Conservation (phyloP, 1,140 invertebrate species). For the Samia ricini region DNA sequence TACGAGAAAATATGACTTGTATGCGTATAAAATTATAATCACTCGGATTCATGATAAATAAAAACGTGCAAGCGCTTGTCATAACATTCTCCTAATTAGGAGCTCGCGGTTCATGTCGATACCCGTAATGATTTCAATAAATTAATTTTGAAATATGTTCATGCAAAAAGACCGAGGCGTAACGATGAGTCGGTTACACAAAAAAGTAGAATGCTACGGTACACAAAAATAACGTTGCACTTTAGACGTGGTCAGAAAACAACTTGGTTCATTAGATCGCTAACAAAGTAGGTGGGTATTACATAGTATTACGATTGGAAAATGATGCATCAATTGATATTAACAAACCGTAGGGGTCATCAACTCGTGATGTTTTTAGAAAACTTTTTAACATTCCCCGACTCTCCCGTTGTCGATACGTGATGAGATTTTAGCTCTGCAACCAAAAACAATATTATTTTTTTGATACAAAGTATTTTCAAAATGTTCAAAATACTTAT, state of each 20-base stretch:
- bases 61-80: constrained; percentile 41
- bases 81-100: constrained; percentile 43
- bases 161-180: constrained; percentile 14
- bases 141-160: constrained; percentile 51
- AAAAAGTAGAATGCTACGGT: constrained; percentile 48
- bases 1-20: constrained; percentile 45
- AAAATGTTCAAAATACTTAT: too few relatives aligned
- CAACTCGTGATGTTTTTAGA: too few relatives aligned
- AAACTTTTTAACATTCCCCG: too few relatives aligned
- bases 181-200: constrained; percentile 25
- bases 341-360: constrained; percentile 63
- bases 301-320: constrained; percentile 65
- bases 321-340: constrained; percentile 74
- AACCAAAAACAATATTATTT: too few relatives aligned
- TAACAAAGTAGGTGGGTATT: not conserved
- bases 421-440: too few relatives aligned
- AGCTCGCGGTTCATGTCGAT: constrained; percentile 27
- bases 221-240: constrained; percentile 50
- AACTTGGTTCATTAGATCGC: constrained; percentile 48
- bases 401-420: too few relatives aligned
- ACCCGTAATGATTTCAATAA: constrained; percentile 43
- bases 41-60: constrained; percentile 17
- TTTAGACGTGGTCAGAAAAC: constrained; percentile 48
- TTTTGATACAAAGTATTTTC: too few relatives aligned
- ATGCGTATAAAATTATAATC: not conserved